phyloP scores from a whole-genome alignment of 1,140 invertebrate genomes.

The Neuroterus valhalla region DNA sequence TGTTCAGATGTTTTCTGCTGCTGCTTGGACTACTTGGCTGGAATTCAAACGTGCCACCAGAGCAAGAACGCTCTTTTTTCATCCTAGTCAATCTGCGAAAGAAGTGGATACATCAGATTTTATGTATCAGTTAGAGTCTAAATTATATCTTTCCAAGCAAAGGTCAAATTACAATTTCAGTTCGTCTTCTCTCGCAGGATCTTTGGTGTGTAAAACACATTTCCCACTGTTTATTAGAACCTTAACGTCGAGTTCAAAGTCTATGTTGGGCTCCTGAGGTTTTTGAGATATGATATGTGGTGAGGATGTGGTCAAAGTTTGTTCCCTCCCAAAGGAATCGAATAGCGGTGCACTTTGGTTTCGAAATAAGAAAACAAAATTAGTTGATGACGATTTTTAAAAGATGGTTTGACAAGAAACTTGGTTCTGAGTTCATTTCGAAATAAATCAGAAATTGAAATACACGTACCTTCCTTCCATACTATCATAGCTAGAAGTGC shows the following conservation, averaged over 20 bases:
- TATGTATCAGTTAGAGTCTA: neutral
- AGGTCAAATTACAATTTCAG: conserved; percentile 74
- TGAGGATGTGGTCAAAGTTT: conserved; percentile 67
- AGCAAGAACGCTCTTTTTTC: conserved; percentile 84
- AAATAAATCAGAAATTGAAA: no score
- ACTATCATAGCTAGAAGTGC: conserved; percentile 71
- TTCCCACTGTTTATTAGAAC: conserved; percentile 97
- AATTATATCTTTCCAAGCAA: conserved; percentile 8
- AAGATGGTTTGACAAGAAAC: conserved; percentile 28
- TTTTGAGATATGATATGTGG: conserved; percentile 76
- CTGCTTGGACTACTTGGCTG: conserved; percentile 76
- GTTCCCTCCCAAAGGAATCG: conserved; percentile 66
- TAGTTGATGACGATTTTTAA: conserved; percentile 11
- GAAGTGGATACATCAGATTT: conserved; percentile 20
- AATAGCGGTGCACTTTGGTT: conserved; percentile 63
- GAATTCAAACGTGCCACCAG: conserved; percentile 82
- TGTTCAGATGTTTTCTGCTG: conserved; percentile 71
- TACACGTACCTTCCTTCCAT: conserved; percentile 73
- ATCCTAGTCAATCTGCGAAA: conserved; percentile 75
- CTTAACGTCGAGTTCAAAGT: conserved; percentile 97
- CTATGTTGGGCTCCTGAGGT: conserved; percentile 93
- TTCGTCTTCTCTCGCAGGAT: conserved; percentile 83
- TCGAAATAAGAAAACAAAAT: conserved; percentile 41
- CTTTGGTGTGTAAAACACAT: conserved; percentile 96
- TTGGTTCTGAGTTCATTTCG: neutral